Conservation (phyloP, 2,113 vertebrate species). For the Paramormyrops kingsleyae region DNA sequence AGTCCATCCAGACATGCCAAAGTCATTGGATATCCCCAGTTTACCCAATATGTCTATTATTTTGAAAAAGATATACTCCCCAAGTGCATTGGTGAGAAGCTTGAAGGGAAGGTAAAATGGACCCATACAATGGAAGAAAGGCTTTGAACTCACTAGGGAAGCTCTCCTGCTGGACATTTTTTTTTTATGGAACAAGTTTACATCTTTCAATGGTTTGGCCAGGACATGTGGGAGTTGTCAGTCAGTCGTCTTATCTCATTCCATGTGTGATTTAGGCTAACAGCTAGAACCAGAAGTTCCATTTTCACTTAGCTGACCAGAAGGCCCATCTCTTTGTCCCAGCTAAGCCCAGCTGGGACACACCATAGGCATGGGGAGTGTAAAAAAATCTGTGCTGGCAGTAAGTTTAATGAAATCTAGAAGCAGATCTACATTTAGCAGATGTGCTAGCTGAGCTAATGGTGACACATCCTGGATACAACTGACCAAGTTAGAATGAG, state of each 20-base stretch:
- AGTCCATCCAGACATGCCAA: not conserved
- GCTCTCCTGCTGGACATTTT: not conserved
- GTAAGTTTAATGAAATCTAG: not conserved
- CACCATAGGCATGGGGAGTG: not conserved
- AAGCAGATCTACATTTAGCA: not conserved
- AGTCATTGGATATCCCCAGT: not conserved
- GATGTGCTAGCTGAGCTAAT: not conserved
- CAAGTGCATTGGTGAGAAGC: not conserved
- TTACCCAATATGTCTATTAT: not conserved
- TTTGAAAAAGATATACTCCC: not conserved
- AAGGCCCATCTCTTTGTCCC: not conserved
- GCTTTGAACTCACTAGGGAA: not conserved
- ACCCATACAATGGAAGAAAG: not conserved
- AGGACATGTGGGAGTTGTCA: not conserved
- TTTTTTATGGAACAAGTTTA: not conserved
- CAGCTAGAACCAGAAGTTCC: not conserved
- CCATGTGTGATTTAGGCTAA: constrained; percentile 2
- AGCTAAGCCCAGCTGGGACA: not conserved
- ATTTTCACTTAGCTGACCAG: constrained; percentile 7
- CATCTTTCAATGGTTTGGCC: not conserved
- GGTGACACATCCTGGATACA: not conserved
- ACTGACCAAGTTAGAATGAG: not conserved
- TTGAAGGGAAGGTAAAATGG: not conserved
- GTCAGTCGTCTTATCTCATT: not conserved
- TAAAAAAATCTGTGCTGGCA: not conserved